phyloP scores from a whole-genome alignment of 2,113 vertebrate genomes.

The Neopipo cinnamomea region DNA sequence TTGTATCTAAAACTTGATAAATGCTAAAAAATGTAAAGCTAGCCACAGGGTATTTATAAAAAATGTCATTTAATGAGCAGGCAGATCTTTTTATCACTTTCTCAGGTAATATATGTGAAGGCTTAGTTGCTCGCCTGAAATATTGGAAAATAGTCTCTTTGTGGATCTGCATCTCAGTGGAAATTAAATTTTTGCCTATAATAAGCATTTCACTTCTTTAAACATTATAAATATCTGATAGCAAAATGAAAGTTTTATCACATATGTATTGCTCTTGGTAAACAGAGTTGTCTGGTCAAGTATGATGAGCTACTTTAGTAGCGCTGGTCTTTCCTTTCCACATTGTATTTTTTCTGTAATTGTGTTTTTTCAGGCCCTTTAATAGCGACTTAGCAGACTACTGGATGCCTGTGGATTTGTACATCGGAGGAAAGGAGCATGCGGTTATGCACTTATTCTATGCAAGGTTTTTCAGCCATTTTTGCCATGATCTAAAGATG shows the following conservation, averaged over 20 bases:
- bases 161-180: neutral
- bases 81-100: neutral
- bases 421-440: slow-evolving; percentile 94
- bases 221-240: neutral
- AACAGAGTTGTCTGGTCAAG: neutral
- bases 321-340: neutral
- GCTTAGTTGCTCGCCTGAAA: neutral
- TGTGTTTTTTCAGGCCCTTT: slow-evolving; percentile 82
- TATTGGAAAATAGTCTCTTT: neutral
- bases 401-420: slow-evolving; percentile 97
- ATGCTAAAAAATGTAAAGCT: neutral
- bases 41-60: neutral
- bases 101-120: neutral
- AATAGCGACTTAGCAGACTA: slow-evolving; percentile 76
- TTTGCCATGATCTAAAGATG: slow-evolving; percentile 87
- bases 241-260: neutral
- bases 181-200: neutral
- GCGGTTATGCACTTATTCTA: slow-evolving; percentile 98
- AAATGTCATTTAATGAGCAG: neutral
- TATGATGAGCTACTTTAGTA: neutral
- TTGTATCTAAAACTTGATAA: neutral
- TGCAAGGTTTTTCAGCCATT: slow-evolving; percentile 91
- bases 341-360: neutral
- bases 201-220: neutral
- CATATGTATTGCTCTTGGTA: neutral